phyloP scores from a whole-genome alignment of 2,113 vertebrate species.

The Sporophila hypoxantha region DNA sequence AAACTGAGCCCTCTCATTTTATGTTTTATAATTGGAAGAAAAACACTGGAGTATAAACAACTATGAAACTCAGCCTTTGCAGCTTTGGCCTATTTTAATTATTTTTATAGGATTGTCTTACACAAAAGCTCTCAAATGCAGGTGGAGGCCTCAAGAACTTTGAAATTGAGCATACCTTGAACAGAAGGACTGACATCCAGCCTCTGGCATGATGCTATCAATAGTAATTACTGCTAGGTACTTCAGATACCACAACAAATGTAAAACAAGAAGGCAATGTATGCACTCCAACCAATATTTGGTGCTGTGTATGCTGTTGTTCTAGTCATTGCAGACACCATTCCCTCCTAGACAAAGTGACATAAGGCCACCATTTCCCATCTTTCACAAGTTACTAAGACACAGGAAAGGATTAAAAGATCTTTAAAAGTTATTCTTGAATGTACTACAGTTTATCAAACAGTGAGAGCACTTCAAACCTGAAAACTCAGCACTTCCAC shows the following conservation, averaged over 20 bases:
- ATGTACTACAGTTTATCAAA: background rate
- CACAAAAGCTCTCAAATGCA: background rate
- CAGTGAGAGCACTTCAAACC: background rate
- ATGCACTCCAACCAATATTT: background rate
- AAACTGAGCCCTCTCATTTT: conserved; percentile 33
- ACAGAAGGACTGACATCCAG: background rate
- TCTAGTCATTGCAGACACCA: background rate
- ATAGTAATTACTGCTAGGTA: background rate
- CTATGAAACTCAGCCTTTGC: background rate
- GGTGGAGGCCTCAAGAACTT: background rate
- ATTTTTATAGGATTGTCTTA: background rate
- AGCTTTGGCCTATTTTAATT: background rate
- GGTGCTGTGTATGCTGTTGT: background rate
- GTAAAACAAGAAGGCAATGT: background rate
- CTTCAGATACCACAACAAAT: background rate
- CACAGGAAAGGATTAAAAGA: background rate
- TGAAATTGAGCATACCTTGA: background rate
- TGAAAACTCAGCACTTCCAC: background rate
- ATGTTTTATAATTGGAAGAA: background rate
- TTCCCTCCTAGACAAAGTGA: background rate
- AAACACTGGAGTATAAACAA: background rate
- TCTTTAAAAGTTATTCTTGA: background rate
- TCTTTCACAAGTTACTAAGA: background rate
- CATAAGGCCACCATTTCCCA: background rate
- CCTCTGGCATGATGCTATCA: background rate